Evolutionary conservation across 2,113 vertebrate species (phyloP), one percentile per base, ranked within the genome.

Genomic region (Eptesicus fuscus): DNA sequence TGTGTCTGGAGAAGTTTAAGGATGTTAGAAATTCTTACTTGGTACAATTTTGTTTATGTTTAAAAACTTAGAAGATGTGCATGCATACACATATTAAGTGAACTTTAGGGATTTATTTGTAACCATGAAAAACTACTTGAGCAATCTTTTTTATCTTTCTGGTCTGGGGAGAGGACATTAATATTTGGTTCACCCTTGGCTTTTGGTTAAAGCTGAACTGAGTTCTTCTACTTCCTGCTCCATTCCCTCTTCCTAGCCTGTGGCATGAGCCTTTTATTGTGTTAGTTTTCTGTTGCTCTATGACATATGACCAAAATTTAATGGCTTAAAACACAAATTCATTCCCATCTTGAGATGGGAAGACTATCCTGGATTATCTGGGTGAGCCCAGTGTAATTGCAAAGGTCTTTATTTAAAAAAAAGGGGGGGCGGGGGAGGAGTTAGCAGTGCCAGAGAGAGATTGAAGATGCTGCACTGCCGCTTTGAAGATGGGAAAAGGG

Each of bases 1-100:
- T 74, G 9, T 35, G 56, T 30, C 86, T 87, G 44, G 5, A 88
- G 80, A 89, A 56, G 40, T 63, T 80, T 47, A 71, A 78, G 16
- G 63, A 90, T 74, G 22, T 76, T 90, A 13, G 76, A 18, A 61
- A n/a, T 77, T 89, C 12, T 85, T 59, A 51, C 90, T 93, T 96
- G 35, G 32, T 76, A 67, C 49, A 74, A 9, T 91, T 88, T 94
- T 85, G 49, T 93, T 94, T 69, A 88, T 70, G 23, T 63, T 95
- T 77, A 93, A 40, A 84, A 73, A 73, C 28, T 73, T 84, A 84
- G 56, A 85, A 78, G 92, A 51, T 87, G 59, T 49, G 47, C 44
- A 18, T n/a, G 1, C 0, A 80, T 18, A 23, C 16, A 82, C 10
- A 61, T 73, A 87, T 16, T 74, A 56, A 63, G n/a, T 59, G 42